phyloP scores from a whole-genome alignment of 1,140 invertebrate genomes.

The Agrilus planipennis region DNA sequence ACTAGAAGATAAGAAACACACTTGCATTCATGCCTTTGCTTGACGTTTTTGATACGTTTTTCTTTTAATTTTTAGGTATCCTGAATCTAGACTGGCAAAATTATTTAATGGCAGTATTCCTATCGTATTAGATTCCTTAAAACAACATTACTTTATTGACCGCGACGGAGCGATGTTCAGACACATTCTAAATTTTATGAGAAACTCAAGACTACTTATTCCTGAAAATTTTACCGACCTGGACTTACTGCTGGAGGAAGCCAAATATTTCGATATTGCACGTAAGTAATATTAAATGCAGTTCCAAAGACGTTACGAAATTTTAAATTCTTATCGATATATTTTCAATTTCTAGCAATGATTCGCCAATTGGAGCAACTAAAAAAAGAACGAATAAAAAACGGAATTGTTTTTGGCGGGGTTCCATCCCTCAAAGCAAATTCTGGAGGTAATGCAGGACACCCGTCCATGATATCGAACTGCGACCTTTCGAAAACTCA shows the following conservation, averaged over 20 bases:
- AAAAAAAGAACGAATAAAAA: slow-evolving; percentile 58
- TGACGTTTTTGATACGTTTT: not conserved
- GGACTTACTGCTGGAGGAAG: slow-evolving; percentile 86
- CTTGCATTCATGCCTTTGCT: not conserved
- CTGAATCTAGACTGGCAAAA: slow-evolving; percentile 81
- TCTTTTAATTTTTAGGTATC: slow-evolving; percentile 55
- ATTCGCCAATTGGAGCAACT: slow-evolving; percentile 61
- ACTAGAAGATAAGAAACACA: too few species aligned
- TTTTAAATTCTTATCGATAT: too few species aligned
- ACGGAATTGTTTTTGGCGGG: slow-evolving; percentile 38
- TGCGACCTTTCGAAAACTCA: slow-evolving; percentile 23
- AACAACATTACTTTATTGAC: slow-evolving; percentile 98
- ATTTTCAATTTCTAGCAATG: slow-evolving; percentile 47
- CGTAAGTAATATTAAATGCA: slow-evolving; percentile 63
- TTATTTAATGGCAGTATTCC: slow-evolving; percentile 95
- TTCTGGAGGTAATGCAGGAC: slow-evolving; percentile 19
- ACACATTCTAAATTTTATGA: slow-evolving; percentile 91
- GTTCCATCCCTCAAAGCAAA: slow-evolving; percentile 14
- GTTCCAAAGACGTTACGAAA: too few species aligned
- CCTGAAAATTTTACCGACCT: slow-evolving; percentile 79
- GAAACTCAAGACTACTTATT: slow-evolving; percentile 76
- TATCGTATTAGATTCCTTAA: slow-evolving; percentile 89
- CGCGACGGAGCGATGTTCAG: slow-evolving; percentile 91
- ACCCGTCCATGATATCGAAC: slow-evolving; percentile 10
- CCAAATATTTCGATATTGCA: slow-evolving; percentile 81